A percentile compares a stretch with the other conserved stretches of the same genome.
These are phyloP conservation scores for Actenoides hombroni DNA, from an alignment of 2,113 vertebrate genomes.

Conservation along the genomic window DNA sequence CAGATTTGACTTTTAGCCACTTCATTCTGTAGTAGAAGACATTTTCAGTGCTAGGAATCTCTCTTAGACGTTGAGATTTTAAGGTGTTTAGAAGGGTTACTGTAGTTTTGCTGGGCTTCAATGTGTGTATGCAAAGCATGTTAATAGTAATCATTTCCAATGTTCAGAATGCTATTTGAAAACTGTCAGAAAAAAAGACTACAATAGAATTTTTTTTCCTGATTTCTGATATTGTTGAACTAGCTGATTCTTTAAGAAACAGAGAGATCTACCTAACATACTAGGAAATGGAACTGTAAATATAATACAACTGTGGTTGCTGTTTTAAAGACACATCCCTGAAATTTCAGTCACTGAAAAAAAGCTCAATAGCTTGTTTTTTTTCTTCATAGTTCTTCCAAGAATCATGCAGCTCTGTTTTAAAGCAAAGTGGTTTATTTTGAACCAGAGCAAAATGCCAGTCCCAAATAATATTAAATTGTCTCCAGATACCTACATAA, in stretches of 20 bases:
- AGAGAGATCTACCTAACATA: neutral
- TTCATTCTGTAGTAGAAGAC: neutral
- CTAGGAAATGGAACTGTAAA: neutral
- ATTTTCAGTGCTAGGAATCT: neutral
- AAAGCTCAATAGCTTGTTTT: neutral
- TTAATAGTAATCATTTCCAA: neutral
- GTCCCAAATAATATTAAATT: constrained; percentile 27
- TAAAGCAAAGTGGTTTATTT: constrained; percentile 1
- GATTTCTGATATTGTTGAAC: neutral
- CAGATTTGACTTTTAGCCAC: neutral
- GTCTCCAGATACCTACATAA: neutral
- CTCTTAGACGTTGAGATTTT: neutral
- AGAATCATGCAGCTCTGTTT: neutral
- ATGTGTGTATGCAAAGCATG: neutral
- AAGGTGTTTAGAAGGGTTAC: neutral
- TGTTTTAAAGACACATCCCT: neutral
- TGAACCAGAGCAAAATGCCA: constrained; percentile 44
- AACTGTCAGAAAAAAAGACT: neutral
- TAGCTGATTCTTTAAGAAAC: neutral
- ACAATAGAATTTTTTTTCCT: neutral
- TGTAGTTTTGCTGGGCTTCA: neutral
- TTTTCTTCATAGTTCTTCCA: neutral
- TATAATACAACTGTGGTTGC: neutral
- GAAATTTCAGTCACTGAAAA: constrained; percentile 7
- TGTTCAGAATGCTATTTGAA: neutral